These are phyloP conservation scores for Microdon myrmicae DNA, from an alignment of 2,888 invertebrate species.

Conservation along the genomic window DNA sequence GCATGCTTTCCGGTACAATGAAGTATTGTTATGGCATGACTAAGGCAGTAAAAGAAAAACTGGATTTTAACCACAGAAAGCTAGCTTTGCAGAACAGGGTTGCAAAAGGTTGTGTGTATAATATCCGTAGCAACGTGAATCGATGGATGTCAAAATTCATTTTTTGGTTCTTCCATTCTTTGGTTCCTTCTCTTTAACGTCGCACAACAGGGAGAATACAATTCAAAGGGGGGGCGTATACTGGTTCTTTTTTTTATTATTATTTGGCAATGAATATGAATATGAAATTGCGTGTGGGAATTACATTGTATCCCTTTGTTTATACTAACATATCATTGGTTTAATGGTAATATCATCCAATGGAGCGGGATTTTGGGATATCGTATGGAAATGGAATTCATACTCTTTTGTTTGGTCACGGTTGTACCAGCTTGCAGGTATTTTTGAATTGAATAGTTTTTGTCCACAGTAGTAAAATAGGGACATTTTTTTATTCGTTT, in stretches of 20 bases:
- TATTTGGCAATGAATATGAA: slow-evolving; percentile 34
- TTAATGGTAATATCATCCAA: slow-evolving; percentile 40
- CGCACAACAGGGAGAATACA: not conserved
- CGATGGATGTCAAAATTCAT: slow-evolving; percentile 32
- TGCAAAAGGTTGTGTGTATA: slow-evolving; percentile 25
- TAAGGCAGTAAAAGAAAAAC: slow-evolving; percentile 25
- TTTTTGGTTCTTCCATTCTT: not conserved
- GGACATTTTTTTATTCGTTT: too few relatives aligned
- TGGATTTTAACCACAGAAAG: slow-evolving; percentile 39
- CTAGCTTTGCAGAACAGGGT: slow-evolving; percentile 20
- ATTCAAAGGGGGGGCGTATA: too few relatives aligned
- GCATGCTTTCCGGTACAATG: slow-evolving; percentile 24
- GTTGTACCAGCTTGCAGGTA: too few relatives aligned
- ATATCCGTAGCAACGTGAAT: slow-evolving; percentile 28
- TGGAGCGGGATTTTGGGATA: slow-evolving; percentile 45
- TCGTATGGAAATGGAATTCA: slow-evolving; percentile 32
- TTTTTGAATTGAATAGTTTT: too few relatives aligned
- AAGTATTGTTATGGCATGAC: slow-evolving; percentile 1
- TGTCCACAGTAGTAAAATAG: too few relatives aligned
- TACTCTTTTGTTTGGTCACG: too few relatives aligned
- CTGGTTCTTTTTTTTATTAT: slow-evolving; percentile 2
- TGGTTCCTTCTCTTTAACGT: slow-evolving; percentile 1
- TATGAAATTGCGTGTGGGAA: slow-evolving; percentile 49
- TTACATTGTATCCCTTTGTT: slow-evolving; percentile 48
- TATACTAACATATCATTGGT: slow-evolving; percentile 37